Conservation (phyloP, 2,113 vertebrate species). For the Campylomormyrus numenius region DNA sequence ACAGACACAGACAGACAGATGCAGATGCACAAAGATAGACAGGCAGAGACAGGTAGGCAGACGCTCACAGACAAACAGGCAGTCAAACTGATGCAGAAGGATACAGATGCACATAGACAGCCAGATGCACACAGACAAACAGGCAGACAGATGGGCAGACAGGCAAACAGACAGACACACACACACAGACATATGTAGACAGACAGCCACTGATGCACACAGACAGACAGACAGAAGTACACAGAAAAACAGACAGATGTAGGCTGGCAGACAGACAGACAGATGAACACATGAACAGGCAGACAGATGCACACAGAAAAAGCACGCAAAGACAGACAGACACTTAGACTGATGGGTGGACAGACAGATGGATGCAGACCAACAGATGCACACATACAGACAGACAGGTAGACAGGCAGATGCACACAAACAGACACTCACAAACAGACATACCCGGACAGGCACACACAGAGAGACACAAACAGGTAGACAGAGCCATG, state of each 20-base stretch:
- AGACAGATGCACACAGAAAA: neutral
- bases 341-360: neutral
- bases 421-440: neutral
- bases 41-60: neutral
- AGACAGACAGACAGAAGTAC: neutral
- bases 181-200: no score
- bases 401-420: neutral
- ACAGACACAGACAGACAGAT: conserved; percentile 17
- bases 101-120: neutral
- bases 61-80: neutral
- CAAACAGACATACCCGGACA: neutral
- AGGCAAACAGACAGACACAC: neutral
- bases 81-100: neutral
- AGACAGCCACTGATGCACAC: no score
- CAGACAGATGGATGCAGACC: neutral
- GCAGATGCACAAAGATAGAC: neutral
- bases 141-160: no score
- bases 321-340: neutral
- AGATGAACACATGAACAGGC: neutral
- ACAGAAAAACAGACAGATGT: neutral
- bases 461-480: neutral
- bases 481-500: neutral
- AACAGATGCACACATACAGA: neutral
- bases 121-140: no score
- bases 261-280: neutral